A percentile compares a stretch with the other conserved stretches of the same genome.
phyloP scores from a whole-genome alignment of 2,113 vertebrate genomes.

The Paramisgurnus dabryanus region DNA sequence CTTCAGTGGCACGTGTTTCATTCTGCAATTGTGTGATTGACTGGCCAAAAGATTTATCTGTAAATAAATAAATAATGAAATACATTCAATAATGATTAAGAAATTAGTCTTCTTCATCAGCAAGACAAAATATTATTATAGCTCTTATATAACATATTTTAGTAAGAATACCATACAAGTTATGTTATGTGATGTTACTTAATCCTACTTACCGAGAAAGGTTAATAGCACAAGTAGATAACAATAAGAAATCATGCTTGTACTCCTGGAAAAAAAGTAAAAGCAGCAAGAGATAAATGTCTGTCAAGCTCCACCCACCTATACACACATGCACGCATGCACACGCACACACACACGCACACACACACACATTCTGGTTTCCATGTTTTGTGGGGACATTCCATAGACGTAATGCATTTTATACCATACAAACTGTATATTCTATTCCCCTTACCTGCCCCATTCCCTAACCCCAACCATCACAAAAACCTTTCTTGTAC shows the following conservation, averaged over 20 bases:
- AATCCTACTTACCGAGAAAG: not conserved
- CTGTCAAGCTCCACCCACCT: slow-evolving; percentile 5
- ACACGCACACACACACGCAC: too few relatives aligned
- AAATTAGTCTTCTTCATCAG: not conserved
- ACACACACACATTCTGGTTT: too few relatives aligned
- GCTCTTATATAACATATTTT: not conserved
- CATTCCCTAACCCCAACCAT: too few relatives aligned
- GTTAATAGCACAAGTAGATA: slow-evolving; percentile 2
- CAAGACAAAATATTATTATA: not conserved
- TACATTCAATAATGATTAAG: not conserved
- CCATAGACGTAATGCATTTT: too few relatives aligned
- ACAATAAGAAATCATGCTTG: not conserved
- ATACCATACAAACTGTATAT: too few relatives aligned
- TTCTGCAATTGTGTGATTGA: not conserved
- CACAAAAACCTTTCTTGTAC: too few relatives aligned
- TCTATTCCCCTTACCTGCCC: too few relatives aligned
- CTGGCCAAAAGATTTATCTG: slow-evolving; percentile 13
- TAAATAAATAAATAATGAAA: not conserved
- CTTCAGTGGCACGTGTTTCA: not conserved
- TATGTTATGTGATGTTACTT: not conserved
- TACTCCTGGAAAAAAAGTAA: not conserved
- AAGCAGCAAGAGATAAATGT: not conserved
- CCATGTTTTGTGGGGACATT: too few relatives aligned
- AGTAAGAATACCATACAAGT: not conserved
- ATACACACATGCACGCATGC: too few relatives aligned